Evolutionary conservation across 2,113 vertebrate genomes (phyloP).

Genomic region (Vulpes lagopus): DNA sequence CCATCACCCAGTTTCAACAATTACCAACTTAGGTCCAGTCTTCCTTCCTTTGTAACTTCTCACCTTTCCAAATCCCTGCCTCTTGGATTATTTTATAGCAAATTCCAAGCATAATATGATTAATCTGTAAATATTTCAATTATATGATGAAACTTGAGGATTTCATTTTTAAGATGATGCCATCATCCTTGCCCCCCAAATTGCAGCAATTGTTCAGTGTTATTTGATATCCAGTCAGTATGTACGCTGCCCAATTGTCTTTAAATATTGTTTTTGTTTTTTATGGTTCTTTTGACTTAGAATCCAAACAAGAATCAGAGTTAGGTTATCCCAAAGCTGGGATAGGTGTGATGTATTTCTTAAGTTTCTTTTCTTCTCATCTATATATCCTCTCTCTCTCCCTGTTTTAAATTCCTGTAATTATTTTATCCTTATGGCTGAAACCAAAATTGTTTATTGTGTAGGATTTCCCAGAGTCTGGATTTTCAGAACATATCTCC

Average conservation of each 20-base stretch:
- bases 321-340: rapidly evolving
- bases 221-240: too few species aligned
- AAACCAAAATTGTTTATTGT: too few species aligned
- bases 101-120: neutral
- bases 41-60: neutral
- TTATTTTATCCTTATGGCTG: too few species aligned
- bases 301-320: neutral
- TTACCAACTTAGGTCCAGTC: neutral
- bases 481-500: too few species aligned
- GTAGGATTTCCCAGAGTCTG: neutral
- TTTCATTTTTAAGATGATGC: neutral
- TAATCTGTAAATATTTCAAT: neutral
- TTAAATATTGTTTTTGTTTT: neutral
- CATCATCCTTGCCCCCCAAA: neutral
- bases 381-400: neutral
- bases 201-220: neutral
- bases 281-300: neutral
- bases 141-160: neutral
- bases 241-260: neutral
- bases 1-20: neutral
- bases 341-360: neutral
- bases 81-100: neutral
- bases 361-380: neutral
- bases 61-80: neutral
- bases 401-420: neutral